Conservation (phyloP, 1,140 invertebrate species). For the Apis cerana region DNA sequence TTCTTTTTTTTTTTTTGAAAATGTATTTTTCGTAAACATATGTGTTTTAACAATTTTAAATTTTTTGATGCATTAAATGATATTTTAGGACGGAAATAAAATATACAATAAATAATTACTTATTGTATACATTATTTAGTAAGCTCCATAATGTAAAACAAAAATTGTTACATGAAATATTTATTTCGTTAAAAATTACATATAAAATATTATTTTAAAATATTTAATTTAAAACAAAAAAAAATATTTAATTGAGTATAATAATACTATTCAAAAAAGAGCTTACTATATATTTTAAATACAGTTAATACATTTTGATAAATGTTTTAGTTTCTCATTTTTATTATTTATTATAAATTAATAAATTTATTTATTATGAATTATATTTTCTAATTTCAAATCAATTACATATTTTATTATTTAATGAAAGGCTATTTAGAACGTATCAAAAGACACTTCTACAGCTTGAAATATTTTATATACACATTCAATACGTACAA, state of each 20-base stretch:
- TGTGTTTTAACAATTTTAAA: conserved; percentile 3
- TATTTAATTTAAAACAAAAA: neutral
- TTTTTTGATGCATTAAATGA: neutral
- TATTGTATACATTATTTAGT: conserved; percentile 12
- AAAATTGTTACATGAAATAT: neutral
- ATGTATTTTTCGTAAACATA: neutral
- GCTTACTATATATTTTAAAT: conserved; percentile 22
- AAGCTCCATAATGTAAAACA: neutral
- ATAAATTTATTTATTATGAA: too few relatives aligned
- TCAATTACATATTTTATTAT: conserved; percentile 29
- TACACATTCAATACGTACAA: conserved; percentile 27
- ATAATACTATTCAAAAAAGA: neutral
- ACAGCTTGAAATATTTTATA: conserved; percentile 40
- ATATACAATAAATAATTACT: conserved; percentile 25
- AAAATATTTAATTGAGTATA: neutral
- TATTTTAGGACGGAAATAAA: conserved; percentile 13
- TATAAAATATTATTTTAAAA: neutral
- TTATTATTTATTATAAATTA: neutral
- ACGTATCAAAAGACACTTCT: conserved; percentile 2
- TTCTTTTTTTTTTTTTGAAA: neutral
- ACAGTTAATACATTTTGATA: conserved; percentile 11
- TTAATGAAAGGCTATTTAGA: conserved; percentile 39
- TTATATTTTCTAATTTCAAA: conserved; percentile 1
- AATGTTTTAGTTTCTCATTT: conserved; percentile 42
- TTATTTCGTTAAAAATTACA: neutral